These are phyloP conservation scores for Glandiceps talaboti DNA, from an alignment of 53 echinoderm and acorn worm species.

Conservation along the genomic window DNA sequence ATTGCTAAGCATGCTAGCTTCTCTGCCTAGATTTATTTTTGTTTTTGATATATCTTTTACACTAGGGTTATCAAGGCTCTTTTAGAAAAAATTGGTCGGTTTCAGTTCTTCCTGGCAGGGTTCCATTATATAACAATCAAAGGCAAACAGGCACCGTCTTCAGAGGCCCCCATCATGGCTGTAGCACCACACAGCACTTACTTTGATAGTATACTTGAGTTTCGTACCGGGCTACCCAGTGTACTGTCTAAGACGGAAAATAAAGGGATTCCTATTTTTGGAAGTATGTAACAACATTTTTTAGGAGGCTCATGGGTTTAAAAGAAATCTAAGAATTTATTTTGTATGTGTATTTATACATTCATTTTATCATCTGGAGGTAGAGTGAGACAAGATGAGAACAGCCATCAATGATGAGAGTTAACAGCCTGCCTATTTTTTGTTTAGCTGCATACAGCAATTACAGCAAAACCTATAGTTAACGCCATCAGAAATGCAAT, in stretches of 20 bases:
- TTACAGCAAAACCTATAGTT: too few species aligned
- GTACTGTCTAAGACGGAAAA: conserved; percentile 65
- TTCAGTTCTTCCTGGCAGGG: conserved; percentile 61
- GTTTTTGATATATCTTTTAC: background rate
- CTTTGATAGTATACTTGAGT: conserved; percentile 43
- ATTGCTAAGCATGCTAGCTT: too few species aligned
- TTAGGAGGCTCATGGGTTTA: too few species aligned
- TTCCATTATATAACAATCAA: conserved; percentile 59
- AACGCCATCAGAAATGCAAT: too few species aligned
- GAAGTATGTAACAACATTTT: too few species aligned
- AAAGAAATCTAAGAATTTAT: too few species aligned
- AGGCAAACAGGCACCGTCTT: conserved; percentile 34
- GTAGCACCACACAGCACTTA: conserved; percentile 67
- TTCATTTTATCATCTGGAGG: too few species aligned
- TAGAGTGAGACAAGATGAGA: too few species aligned
- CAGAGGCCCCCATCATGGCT: conserved; percentile 61
- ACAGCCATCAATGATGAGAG: too few species aligned
- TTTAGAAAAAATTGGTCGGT: conserved; percentile 21
- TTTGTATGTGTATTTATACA: too few species aligned
- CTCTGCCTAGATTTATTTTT: background rate
- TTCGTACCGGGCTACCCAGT: conserved; percentile 38
- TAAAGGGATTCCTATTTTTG: conserved; percentile 44
- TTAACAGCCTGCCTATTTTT: too few species aligned
- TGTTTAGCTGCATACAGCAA: too few species aligned
- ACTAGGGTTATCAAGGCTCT: background rate